Percentiles rank a stretch among this genome's conserved stretches.
phyloP scores from a whole-genome alignment of 2,113 vertebrate genomes.

The Hemiprocne comata region DNA sequence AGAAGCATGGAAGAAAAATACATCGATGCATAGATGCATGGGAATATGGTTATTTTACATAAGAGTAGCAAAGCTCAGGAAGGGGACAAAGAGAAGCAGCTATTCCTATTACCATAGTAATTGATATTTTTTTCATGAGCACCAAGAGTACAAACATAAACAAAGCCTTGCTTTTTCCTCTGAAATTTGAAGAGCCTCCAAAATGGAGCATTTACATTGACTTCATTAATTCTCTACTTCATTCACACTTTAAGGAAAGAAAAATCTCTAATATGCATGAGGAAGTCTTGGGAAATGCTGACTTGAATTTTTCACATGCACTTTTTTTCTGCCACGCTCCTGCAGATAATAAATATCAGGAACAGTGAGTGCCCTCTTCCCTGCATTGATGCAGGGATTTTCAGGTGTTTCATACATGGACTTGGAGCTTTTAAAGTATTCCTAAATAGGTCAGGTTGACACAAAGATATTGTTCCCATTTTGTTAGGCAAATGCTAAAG shows the following conservation, averaged over 20 bases:
- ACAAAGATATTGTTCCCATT: neutral
- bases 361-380: neutral
- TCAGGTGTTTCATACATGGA: neutral
- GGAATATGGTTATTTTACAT: no score
- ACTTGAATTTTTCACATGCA: neutral
- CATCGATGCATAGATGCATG: no score
- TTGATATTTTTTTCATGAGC: neutral
- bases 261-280: neutral
- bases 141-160: neutral
- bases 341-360: neutral
- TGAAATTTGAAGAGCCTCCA: neutral
- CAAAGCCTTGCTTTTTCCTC: neutral
- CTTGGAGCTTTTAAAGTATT: neutral
- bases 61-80: neutral
- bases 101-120: neutral
- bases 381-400: neutral
- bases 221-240: neutral
- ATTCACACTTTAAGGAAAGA: conserved; percentile 1
- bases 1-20: no score
- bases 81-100: neutral
- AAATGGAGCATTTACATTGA: neutral
- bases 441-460: neutral
- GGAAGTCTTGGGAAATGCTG: neutral
- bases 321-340: neutral
- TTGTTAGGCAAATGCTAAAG: neutral